Evolutionary conservation across 2,797 vertebrate genomes (phyloP).

Genomic region (Cynopterus sphinx): DNA sequence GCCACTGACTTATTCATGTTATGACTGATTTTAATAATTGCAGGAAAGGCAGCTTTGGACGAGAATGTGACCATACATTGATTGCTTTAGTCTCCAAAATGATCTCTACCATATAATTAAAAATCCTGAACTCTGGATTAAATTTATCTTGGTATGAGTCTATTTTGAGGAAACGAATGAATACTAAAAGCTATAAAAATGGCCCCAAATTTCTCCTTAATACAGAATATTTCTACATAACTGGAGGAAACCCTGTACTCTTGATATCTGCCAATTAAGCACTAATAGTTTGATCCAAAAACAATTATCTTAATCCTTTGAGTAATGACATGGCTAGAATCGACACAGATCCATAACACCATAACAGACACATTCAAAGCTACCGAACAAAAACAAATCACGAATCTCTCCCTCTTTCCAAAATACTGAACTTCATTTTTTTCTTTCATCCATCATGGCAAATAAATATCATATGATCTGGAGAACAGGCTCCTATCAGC

Average conservation of each 20-base stretch:
- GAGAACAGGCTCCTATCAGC: neutral
- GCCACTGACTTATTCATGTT: neutral
- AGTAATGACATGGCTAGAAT: neutral
- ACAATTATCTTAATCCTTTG: neutral
- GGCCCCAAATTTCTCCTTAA: neutral
- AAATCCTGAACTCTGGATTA: neutral
- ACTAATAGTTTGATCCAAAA: neutral
- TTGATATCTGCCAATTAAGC: neutral
- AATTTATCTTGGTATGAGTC: neutral
- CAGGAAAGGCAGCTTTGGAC: neutral
- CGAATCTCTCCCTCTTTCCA: neutral
- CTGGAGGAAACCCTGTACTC: neutral
- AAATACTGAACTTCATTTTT: neutral
- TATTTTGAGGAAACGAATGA: constrained; percentile 8
- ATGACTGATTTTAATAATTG: neutral
- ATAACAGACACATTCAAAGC: neutral
- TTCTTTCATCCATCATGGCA: neutral
- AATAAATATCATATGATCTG: neutral
- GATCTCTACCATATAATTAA: neutral
- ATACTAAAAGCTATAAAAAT: neutral
- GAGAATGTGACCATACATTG: neutral
- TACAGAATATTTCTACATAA: neutral
- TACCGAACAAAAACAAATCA: neutral
- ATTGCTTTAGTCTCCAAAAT: neutral
- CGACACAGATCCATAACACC: neutral